Base-by-base conservation (phyloP, 2,888 invertebrate genomes). In the Oegoconia quadripuncta region DNA sequence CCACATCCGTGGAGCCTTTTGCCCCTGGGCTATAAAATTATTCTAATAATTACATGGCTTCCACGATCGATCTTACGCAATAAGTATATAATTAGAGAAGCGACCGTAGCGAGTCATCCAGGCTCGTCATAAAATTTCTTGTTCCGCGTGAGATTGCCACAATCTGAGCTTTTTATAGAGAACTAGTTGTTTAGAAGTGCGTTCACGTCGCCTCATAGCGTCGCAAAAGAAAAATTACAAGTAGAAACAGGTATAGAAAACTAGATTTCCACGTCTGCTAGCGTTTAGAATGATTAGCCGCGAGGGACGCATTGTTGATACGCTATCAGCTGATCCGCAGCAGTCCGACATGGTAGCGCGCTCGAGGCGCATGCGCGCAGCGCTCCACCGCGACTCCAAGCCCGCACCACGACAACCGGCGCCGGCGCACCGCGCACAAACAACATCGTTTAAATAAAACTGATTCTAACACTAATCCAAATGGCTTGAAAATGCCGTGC, bases 301-400 rank as follows among this genome's bases (percentile, higher is more conserved):
- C 60, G 61, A 74, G 76, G 67, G 71, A 69, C 61, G 77, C 70
- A 73, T 81, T 81, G 84, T 81, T 84, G 86, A 86, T 86, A 86
- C 60, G 66, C 70, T 83, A 82, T 84, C 87, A 86, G 86, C 83
- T 84, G 83, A 68, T 78, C 64, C 71, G 56, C 66, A 76, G 75
- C 86, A 86, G 87, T 86, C 71, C 74, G 81, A 74, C 68, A 80
- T 81, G 79, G 79, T 72, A 71, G 63, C 74, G 79, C 86, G 84
- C 60, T 59, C 71, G 50, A 75, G 68, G 70, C 81, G 82, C 81
- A 77, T 80, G 82, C 83, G 76, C 71, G 71, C 62, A 50, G 63
- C 72, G 63, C 61, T 52, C 46, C 42, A 43, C 51, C 59, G 59
- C 52, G 58, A 53, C 49, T 48, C 51, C 36, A 43, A 50, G 37